Evolutionary conservation across 2,113 vertebrate species (phyloP).

Genomic region (Naja naja): DNA sequence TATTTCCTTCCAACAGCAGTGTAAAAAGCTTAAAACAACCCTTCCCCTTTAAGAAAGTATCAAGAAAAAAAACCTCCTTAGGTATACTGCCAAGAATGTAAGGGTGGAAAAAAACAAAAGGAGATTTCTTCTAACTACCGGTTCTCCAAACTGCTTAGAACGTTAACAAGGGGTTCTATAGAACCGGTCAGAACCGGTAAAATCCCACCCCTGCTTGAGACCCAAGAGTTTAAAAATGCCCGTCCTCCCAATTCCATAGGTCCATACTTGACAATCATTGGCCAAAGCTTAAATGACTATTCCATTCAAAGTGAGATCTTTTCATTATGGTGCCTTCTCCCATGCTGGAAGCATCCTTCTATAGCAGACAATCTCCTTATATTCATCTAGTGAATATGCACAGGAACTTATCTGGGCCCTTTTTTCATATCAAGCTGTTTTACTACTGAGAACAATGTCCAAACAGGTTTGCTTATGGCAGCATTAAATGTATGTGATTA

Average conservation of each 20-base stretch:
- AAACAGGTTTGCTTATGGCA: not conserved
- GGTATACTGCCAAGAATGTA: no score
- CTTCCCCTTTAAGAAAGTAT: no score
- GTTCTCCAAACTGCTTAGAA: no score
- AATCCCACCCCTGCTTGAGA: not conserved
- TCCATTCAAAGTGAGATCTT: not conserved
- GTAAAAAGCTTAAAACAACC: no score
- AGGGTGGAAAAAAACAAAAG: no score
- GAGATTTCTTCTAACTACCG: no score
- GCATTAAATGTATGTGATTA: not conserved
- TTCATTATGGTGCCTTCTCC: not conserved
- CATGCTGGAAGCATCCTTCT: not conserved
- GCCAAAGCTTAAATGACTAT: not conserved
- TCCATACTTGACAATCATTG: not conserved
- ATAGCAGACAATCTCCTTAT: not conserved
- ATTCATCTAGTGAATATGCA: not conserved
- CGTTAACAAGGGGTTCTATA: no score
- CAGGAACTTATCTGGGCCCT: not conserved
- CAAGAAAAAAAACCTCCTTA: no score
- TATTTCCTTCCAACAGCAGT: no score
- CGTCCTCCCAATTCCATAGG: not conserved
- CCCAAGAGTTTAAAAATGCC: not conserved
- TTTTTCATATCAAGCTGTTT: not conserved
- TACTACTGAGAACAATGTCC: not conserved
- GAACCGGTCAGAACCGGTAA: no score